Conservation (phyloP, 2,888 invertebrate species). For the Sussaba pulchella region DNA sequence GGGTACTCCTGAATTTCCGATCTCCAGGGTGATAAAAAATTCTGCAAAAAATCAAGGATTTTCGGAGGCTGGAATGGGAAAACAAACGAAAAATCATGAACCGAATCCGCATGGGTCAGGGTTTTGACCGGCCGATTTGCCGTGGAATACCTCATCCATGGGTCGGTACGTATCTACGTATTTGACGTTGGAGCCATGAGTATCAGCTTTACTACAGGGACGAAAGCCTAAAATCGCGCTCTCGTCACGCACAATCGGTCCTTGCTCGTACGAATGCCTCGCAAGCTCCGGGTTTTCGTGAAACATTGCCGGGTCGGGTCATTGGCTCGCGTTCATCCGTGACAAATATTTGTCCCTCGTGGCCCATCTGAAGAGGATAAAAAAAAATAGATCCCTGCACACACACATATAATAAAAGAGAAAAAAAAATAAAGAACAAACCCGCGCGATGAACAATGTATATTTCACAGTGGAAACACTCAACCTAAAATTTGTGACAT, state of each 20-base stretch:
- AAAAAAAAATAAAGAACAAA: constrained; percentile 5
- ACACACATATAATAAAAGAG: neutral
- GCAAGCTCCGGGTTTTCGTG: constrained; percentile 25
- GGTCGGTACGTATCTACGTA: neutral
- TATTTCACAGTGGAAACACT: neutral
- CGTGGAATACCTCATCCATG: no score
- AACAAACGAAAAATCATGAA: no score
- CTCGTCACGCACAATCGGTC: constrained; percentile 59
- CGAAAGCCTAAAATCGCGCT: constrained; percentile 49
- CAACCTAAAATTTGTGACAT: neutral
- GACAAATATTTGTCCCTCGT: constrained; percentile 50
- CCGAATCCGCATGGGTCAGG: no score
- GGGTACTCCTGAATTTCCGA: no score
- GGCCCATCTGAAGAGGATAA: constrained; percentile 15
- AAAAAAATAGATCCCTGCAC: neutral
- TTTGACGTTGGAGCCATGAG: constrained; percentile 11
- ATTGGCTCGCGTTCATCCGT: constrained; percentile 37
- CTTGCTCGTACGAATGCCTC: constrained; percentile 13
- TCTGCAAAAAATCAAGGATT: no score
- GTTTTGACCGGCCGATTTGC: no score
- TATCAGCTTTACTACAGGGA: constrained; percentile 12
- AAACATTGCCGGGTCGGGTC: constrained; percentile 53
- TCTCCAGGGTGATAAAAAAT: no score
- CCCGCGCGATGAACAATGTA: constrained; percentile 1
- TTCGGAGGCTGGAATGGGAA: no score